Conservation (phyloP, 1,140 invertebrate species). For the Araneus ventricosus region DNA sequence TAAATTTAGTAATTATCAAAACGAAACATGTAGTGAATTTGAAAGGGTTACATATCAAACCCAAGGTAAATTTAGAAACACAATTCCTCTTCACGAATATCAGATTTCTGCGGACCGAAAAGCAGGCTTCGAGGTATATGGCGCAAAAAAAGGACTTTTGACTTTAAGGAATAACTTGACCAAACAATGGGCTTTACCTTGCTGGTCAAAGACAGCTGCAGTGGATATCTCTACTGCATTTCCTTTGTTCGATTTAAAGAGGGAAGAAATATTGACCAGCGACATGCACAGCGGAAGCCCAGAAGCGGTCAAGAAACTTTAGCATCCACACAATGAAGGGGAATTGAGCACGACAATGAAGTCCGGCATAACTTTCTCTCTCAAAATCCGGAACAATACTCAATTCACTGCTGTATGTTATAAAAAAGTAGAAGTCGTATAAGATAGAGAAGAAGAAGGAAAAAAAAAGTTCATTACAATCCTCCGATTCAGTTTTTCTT, state of each 20-base stretch:
- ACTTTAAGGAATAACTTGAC: slow-evolving; percentile 22
- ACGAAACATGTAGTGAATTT: too few species aligned
- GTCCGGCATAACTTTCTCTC: background rate
- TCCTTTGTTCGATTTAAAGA: background rate
- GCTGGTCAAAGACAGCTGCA: slow-evolving; percentile 1
- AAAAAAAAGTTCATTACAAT: slow-evolving; percentile 30
- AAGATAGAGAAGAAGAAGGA: background rate
- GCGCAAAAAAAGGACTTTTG: background rate
- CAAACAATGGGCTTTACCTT: slow-evolving; percentile 19
- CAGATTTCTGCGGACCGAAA: background rate
- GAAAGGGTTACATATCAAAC: too few species aligned
- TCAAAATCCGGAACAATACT: slow-evolving; percentile 24
- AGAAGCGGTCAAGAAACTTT: slow-evolving; percentile 33
- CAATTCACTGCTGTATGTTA: background rate
- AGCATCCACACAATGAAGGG: slow-evolving; percentile 10
- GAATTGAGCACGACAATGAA: slow-evolving; percentile 31
- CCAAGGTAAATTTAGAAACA: background rate
- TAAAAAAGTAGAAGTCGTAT: slow-evolving; percentile 28
- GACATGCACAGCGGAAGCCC: slow-evolving; percentile 4
- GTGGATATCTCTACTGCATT: slow-evolving; percentile 1
- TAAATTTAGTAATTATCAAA: too few species aligned
- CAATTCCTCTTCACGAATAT: background rate
- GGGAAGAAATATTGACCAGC: slow-evolving; percentile 19
- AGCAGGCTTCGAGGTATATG: background rate
- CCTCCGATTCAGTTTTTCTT: slow-evolving; percentile 21